Conservation (phyloP, 1,140 invertebrate species). For the Phthorimaea operculella region DNA sequence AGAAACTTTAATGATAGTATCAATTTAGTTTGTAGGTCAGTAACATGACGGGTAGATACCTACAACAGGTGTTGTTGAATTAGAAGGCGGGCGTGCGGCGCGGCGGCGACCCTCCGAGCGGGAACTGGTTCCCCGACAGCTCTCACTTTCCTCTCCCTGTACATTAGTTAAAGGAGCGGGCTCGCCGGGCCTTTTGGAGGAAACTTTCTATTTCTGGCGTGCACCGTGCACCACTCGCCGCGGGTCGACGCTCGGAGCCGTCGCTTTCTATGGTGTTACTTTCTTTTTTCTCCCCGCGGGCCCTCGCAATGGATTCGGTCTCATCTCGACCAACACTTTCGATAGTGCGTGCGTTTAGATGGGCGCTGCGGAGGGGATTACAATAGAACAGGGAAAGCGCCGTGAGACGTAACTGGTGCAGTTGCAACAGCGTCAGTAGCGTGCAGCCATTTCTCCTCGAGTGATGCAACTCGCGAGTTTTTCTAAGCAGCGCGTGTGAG, state of each 20-base stretch:
- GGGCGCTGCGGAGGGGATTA: conserved; percentile 25
- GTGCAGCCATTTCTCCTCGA: conserved; percentile 60
- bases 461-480: conserved; percentile 60
- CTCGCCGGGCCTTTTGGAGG: conserved; percentile 42
- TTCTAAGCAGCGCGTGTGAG: conserved; percentile 53
- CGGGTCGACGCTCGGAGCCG: conserved; percentile 47
- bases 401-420: conserved; percentile 44
- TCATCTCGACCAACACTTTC: conserved; percentile 30
- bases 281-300: conserved; percentile 48
- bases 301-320: conserved; percentile 24
- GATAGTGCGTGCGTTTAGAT: conserved; percentile 12
- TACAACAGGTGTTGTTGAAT: conserved; percentile 25
- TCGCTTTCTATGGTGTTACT: conserved; percentile 60
- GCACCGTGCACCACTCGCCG: conserved; percentile 37
- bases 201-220: conserved; percentile 63
- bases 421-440: conserved; percentile 49
- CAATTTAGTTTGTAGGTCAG: conserved; percentile 53
- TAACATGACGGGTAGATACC: conserved; percentile 23
- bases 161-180: conserved; percentile 59
- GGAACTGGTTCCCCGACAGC: conserved; percentile 51
- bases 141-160: conserved; percentile 61
- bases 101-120: conserved; percentile 21
- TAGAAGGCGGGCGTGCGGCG: conserved; percentile 5
- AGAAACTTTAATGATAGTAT: conserved; percentile 32
- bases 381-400: conserved; percentile 44